A percentile compares a stretch with the other conserved stretches of the same genome.
Evolutionary conservation across 2,113 vertebrate species (phyloP).

Genomic region (Riparia riparia): DNA sequence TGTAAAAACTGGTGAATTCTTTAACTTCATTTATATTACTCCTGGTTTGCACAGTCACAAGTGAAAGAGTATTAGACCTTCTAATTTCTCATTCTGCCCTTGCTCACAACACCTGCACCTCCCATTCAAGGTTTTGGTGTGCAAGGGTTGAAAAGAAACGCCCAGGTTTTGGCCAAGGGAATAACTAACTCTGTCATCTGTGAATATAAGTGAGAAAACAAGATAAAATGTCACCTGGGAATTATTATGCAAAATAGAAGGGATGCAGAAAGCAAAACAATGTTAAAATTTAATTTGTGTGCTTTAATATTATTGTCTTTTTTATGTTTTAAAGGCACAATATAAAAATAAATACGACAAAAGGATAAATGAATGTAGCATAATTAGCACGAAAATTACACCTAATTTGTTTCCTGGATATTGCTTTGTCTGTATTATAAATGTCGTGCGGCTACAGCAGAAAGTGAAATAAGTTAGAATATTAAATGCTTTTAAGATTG

Average conservation of each 20-base stretch:
- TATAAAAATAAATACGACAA: slow-evolving; percentile 68
- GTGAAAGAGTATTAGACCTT: not conserved
- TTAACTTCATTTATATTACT: not conserved
- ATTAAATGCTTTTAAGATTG: slow-evolving; percentile 62
- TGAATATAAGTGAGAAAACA: slow-evolving; percentile 17
- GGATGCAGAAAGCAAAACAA: not conserved
- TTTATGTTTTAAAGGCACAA: slow-evolving; percentile 51
- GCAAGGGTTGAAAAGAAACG: not conserved
- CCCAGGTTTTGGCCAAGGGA: not conserved
- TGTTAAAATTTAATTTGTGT: slow-evolving; percentile 42
- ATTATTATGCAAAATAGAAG: slow-evolving; percentile 31
- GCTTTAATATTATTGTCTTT: slow-evolving; percentile 38
- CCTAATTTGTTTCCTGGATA: slow-evolving; percentile 54
- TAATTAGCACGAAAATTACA: slow-evolving; percentile 71
- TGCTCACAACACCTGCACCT: not conserved
- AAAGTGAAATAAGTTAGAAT: slow-evolving; percentile 66
- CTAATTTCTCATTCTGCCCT: not conserved
- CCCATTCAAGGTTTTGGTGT: not conserved
- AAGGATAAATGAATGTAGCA: slow-evolving; percentile 16
- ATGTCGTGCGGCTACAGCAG: slow-evolving; percentile 33
- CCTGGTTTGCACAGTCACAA: not conserved
- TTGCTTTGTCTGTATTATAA: slow-evolving; percentile 62
- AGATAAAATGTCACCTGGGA: slow-evolving; percentile 26
- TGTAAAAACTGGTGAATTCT: not conserved
- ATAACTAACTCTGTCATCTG: slow-evolving; percentile 15